Evolutionary conservation across 2,888 invertebrate genomes (phyloP), one percentile per base, ranked within the genome.

Genomic region (Daptonema setosum): DNA sequence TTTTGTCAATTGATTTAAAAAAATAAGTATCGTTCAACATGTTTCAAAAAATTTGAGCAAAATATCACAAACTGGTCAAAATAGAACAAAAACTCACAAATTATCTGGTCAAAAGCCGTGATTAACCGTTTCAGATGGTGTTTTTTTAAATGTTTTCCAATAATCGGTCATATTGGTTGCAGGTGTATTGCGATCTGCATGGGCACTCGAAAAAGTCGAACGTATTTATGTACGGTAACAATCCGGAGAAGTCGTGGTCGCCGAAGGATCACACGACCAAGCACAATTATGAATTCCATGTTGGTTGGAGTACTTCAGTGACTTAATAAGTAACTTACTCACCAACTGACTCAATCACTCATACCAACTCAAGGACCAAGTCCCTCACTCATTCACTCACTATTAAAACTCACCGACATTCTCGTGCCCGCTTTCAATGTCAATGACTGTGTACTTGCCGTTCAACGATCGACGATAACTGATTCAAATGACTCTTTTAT

Each of bases 171-270:
- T n/a, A n/a, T n/a, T n/a, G n/a, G n/a, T 83, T 87, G 56, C 83
- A 83, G 54, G 80, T 87, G 79, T 88, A 85, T 71, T 83, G 87
- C 71, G 90, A 90, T 75, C 79, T 88, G 66, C 90, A 90, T 72
- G 88, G 87, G 41, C 93, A 95, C 75, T 91, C 91, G 28, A 78
- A 90, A 61, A 83, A 83, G 71, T 87, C 88, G 74, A 91, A 91
- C 71, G 82, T 90, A 67, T 91, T 91, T 72, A 82, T 90, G 68
- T 91, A 90, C 71, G 91, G 91, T 63, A 91, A 91, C 72, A 81
- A 70, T 63, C 71, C 73, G 25, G 41, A 56, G 48, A 29, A 54
- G 35, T 30, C 30, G 20, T 53, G 53, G 53, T 14, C 1, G 14
- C 53, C 22, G 25, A 14, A n/a, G 3, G 53, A 53, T 5, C 25